Evolutionary conservation across 2,797 vertebrate genomes (phyloP).

Genomic region (Melanotaenia nigrans): DNA sequence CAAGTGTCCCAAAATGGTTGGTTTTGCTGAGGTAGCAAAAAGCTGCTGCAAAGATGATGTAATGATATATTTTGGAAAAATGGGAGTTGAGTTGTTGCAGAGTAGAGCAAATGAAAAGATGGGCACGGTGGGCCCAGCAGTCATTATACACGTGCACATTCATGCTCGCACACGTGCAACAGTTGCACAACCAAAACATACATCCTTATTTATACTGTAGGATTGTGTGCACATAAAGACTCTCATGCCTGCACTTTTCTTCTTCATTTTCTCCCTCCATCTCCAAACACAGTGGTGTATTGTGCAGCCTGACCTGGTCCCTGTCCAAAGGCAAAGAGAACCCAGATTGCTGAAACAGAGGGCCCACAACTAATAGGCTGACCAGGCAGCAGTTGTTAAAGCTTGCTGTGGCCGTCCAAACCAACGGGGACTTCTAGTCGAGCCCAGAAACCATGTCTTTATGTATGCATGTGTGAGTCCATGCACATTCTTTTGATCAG

Average conservation of each 20-base stretch:
- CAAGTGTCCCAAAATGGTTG: slow-evolving; percentile 46
- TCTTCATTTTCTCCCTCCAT: slow-evolving; percentile 34
- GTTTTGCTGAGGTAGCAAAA: slow-evolving; percentile 64
- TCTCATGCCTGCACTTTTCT: slow-evolving; percentile 42
- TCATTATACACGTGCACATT: slow-evolving; percentile 5
- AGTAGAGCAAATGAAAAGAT: neutral
- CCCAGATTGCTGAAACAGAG: slow-evolving; percentile 81
- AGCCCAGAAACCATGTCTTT: slow-evolving; percentile 48
- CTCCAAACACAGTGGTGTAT: slow-evolving; percentile 77
- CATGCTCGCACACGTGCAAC: slow-evolving; percentile 8
- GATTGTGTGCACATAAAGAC: slow-evolving; percentile 28
- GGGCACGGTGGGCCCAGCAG: slow-evolving; percentile 19
- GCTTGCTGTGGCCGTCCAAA: slow-evolving; percentile 68
- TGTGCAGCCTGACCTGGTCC: slow-evolving; percentile 76
- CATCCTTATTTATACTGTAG: slow-evolving; percentile 45
- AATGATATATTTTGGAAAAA: slow-evolving; percentile 30
- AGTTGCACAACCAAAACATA: slow-evolving; percentile 41
- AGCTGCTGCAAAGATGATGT: slow-evolving; percentile 52
- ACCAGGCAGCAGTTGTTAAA: slow-evolving; percentile 70
- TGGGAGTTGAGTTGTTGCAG: slow-evolving; percentile 22
- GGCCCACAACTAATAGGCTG: slow-evolving; percentile 67
- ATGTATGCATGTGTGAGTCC: slow-evolving; percentile 9
- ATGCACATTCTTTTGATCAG: slow-evolving; percentile 67
- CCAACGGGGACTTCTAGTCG: slow-evolving; percentile 65
- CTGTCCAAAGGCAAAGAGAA: slow-evolving; percentile 78